A percentile compares a stretch with the other conserved stretches of the same genome.
Conservation (phyloP, 92 coral and sea anemone species). For the Parazoanthus darwini region DNA sequence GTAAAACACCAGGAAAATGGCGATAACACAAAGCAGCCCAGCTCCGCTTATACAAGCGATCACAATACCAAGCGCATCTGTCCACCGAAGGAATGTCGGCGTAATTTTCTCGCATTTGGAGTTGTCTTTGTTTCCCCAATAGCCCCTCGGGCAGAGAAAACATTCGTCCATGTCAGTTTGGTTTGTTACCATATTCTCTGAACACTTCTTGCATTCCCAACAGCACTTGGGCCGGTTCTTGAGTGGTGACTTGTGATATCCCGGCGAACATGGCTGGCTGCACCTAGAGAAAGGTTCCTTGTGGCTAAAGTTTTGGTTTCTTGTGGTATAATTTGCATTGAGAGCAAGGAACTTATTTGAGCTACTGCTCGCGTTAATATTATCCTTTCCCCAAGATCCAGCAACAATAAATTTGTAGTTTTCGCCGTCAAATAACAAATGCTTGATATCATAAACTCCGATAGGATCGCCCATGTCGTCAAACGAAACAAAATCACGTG, state of each 20-base stretch:
- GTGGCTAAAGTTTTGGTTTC: background rate
- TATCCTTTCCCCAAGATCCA: constrained; percentile 71
- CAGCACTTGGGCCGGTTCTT: constrained; percentile 81
- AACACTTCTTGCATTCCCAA: constrained; percentile 79
- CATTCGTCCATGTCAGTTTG: constrained; percentile 70
- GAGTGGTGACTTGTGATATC: constrained; percentile 67
- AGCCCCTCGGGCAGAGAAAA: constrained; percentile 69
- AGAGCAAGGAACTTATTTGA: constrained; percentile 21
- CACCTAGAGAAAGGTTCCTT: constrained; percentile 66
- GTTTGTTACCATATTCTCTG: constrained; percentile 66
- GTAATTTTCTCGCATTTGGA: constrained; percentile 69
- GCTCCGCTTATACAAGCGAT: constrained; percentile 63
- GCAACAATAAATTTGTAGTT: constrained; percentile 65
- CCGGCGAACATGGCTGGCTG: constrained; percentile 62
- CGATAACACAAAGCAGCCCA: constrained; percentile 60
- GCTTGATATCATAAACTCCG: constrained; percentile 78
- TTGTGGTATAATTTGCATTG: background rate
- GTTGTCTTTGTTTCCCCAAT: constrained; percentile 68
- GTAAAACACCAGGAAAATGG: constrained; percentile 63
- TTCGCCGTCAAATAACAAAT: constrained; percentile 51
- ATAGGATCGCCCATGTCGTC: constrained; percentile 73
- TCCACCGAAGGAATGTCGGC: constrained; percentile 72
- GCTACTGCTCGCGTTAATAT: background rate
- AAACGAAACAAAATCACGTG: constrained; percentile 64
- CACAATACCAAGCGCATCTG: constrained; percentile 58